These are phyloP conservation scores for Sparus aurata DNA, from an alignment of 2,797 vertebrate genomes.

Conservation along the genomic window DNA sequence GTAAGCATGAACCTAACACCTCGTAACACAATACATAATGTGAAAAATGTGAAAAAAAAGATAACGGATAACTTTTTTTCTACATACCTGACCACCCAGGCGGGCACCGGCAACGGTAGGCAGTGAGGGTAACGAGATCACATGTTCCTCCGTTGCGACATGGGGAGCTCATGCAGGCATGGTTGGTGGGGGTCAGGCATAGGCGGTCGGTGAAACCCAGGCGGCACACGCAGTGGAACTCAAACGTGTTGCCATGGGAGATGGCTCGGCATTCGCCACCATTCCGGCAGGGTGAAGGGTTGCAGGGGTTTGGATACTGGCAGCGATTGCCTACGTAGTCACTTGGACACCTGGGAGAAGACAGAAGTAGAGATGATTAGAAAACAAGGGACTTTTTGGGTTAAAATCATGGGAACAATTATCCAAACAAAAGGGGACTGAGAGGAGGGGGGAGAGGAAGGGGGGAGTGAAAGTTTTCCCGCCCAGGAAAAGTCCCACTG, in stretches of 20 bases:
- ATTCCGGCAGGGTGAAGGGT: constrained; percentile 92
- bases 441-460: not conserved
- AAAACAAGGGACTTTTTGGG: constrained; percentile 26
- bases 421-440: constrained; percentile 49
- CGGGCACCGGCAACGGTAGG: constrained; percentile 92
- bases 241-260: constrained; percentile 83
- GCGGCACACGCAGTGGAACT: constrained; percentile 89
- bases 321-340: constrained; percentile 90
- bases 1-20: too few species aligned
- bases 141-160: constrained; percentile 96
- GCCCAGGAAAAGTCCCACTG: constrained; percentile 56
- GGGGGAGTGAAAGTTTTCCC: constrained; percentile 66
- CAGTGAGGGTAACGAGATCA: constrained; percentile 87
- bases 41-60: too few species aligned
- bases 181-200: constrained; percentile 93
- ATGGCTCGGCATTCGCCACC: constrained; percentile 88
- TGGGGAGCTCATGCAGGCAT: constrained; percentile 92
- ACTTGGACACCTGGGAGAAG: constrained; percentile 85
- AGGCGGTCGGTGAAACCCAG: constrained; percentile 93
- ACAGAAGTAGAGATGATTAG: constrained; percentile 40
- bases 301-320: constrained; percentile 92
- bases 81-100: constrained; percentile 95
- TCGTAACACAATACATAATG: too few species aligned
- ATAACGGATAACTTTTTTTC: not conserved
- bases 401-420: constrained; percentile 50